phyloP scores from a whole-genome alignment of 1,140 invertebrate genomes.

The Pogonomyrmex californicus region DNA sequence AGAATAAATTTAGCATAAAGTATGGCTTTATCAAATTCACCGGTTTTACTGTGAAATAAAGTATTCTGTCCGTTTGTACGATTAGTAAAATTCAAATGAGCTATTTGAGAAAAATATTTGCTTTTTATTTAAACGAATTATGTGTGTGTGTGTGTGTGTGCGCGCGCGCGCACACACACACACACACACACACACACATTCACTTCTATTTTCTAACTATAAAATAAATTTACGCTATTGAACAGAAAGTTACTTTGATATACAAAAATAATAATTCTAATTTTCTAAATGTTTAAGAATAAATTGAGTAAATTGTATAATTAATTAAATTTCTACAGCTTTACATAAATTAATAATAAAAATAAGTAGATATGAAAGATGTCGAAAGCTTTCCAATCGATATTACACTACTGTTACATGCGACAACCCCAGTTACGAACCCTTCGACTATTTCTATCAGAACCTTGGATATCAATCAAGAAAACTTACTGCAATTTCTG shows the following conservation, averaged over 20 bases:
- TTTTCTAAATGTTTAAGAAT: neutral
- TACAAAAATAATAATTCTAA: neutral
- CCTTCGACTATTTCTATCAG: constrained; percentile 55
- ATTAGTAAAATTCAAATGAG: constrained; percentile 22
- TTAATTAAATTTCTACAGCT: neutral
- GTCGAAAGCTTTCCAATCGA: constrained; percentile 46
- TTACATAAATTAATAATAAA: neutral
- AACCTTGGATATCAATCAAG: neutral
- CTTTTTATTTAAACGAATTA: neutral
- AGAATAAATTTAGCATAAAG: constrained; percentile 50
- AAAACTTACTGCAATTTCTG: constrained; percentile 15
- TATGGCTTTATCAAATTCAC: constrained; percentile 21
- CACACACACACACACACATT: no score
- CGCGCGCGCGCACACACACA: no score
- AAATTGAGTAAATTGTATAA: neutral
- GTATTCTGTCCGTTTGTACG: neutral
- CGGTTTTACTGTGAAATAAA: constrained; percentile 10
- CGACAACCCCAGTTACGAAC: constrained; percentile 25
- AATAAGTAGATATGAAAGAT: neutral
- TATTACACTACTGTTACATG: constrained; percentile 58
- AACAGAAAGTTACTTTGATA: neutral
- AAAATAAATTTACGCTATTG: neutral
- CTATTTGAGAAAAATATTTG: neutral
- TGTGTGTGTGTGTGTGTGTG: neutral
- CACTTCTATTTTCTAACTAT: neutral